Evolutionary conservation across 2,888 invertebrate species (phyloP), one percentile per base, ranked within the genome.

Genomic region (Trichogramma dendrolimi): DNA sequence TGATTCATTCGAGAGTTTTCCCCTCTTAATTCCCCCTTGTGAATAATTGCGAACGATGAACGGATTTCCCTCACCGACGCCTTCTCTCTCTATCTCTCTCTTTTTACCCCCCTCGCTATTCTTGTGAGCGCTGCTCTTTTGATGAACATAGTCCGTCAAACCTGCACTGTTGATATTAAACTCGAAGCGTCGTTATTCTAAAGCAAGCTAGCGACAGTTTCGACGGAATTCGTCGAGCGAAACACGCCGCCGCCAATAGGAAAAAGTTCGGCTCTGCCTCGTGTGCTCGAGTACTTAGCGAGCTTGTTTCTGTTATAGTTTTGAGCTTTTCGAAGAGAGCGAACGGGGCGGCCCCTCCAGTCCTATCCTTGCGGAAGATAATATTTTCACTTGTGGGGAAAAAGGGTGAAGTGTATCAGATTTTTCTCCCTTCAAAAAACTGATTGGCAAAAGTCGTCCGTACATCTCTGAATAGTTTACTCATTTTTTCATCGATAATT

Each of bases 21-120:
- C 39, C 48, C 54, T 54, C 50, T 57, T 50, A 54, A 55, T 52
- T 59, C 59, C 62, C 27, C 59, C 62, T 62, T 48, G 55, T 55
- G 62, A 59, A 62, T 62, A 62, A 62, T 62, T 59, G 62, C 40
- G 53, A 44, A 8, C 61, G 57, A 61, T 61, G 61, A 61, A 53
- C 62, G 61, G 58, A 62, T 65, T 63, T 55, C 54, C 58, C 65
- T 57, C 60, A 41, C 39, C 14, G 60, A 55, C 6, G 39, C 58
- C 53, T 11, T 43, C 58, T 7, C 55, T 58, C 40, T 8, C 42
- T 11, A 41, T 11, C 27, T 50, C 14, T 7, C 39, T 40, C n/a
- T 55, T 41, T 55, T 55, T 11, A 5, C 7, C 27, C 6, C 4
- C 6, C 3, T 10, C 52, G n/a, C 43, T 11, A 38, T 43, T 11